Percentiles rank a stretch among this genome's conserved stretches.
Evolutionary conservation across 2,888 invertebrate genomes (phyloP).

Genomic region (Salticus scenicus): DNA sequence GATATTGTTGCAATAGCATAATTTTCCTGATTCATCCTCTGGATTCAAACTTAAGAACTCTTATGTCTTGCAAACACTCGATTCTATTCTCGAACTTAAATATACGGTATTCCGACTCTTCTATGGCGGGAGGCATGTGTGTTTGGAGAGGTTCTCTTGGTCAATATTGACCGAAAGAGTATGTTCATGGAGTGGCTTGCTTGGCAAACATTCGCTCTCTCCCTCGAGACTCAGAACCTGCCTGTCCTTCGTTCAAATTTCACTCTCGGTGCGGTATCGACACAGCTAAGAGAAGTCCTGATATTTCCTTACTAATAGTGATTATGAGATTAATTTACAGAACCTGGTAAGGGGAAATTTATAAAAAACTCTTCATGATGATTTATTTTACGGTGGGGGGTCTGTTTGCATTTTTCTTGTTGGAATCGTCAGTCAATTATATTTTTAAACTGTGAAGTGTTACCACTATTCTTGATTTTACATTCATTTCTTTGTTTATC

Average conservation of each 20-base stretch:
- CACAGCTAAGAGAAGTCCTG: background rate
- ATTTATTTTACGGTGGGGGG: too few species aligned
- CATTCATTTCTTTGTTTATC: too few species aligned
- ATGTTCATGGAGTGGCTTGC: conserved; percentile 58
- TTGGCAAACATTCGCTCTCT: conserved; percentile 44
- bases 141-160: conserved; percentile 44
- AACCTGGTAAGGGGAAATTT: too few species aligned
- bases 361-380: too few species aligned
- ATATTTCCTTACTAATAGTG: background rate
- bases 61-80: background rate
- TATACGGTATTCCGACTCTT: conserved; percentile 9
- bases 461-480: too few species aligned
- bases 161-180: conserved; percentile 69
- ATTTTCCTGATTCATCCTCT: too few species aligned
- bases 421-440: too few species aligned
- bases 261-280: background rate
- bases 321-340: background rate
- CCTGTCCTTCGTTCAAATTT: background rate
- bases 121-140: conserved; percentile 34
- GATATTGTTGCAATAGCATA: too few species aligned
- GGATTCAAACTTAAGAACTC: background rate
- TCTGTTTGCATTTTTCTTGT: too few species aligned
- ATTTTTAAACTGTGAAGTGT: too few species aligned
- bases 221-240: conserved; percentile 27
- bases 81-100: conserved; percentile 9